These are phyloP conservation scores for Erynnis tages DNA, from an alignment of 2,888 invertebrate genomes.

Conservation along the genomic window DNA sequence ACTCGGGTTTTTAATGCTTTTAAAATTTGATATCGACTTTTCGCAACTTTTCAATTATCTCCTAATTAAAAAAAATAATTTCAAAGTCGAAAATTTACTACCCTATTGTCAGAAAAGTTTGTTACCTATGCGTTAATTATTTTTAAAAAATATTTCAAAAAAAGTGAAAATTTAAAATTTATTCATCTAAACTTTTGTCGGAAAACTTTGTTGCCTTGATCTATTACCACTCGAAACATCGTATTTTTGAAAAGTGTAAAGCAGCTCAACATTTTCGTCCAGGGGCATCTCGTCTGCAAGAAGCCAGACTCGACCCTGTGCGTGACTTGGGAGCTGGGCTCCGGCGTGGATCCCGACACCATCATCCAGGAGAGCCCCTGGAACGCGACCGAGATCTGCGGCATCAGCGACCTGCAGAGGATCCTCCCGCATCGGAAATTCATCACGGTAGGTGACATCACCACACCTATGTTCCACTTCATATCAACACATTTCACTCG, in stretches of 20 bases:
- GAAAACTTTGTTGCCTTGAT: no score
- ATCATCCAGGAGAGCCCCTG: constrained; percentile 32
- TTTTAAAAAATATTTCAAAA: no score
- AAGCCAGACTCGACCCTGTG: constrained; percentile 45
- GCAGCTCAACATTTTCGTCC: constrained; percentile 32
- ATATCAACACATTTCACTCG: neutral
- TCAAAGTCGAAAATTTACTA: no score
- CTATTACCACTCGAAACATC: no score
- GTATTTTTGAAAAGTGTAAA: neutral
- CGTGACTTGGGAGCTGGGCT: constrained; percentile 43
- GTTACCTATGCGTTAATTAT: neutral
- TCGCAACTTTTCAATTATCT: no score
- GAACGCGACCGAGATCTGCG: constrained; percentile 42
- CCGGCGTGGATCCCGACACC: constrained; percentile 32
- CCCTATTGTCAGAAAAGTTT: no score
- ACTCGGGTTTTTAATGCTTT: no score
- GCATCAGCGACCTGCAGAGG: constrained; percentile 41
- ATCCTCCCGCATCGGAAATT: constrained; percentile 33
- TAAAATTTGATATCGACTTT: no score
- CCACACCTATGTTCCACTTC: neutral
- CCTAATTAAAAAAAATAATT: no score
- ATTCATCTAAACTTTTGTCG: no score
- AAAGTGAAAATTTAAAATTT: no score
- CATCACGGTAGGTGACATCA: constrained; percentile 38
- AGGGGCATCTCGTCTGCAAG: constrained; percentile 52